phyloP scores from a whole-genome alignment of 2,113 vertebrate genomes.

The Vicugna pacos region DNA sequence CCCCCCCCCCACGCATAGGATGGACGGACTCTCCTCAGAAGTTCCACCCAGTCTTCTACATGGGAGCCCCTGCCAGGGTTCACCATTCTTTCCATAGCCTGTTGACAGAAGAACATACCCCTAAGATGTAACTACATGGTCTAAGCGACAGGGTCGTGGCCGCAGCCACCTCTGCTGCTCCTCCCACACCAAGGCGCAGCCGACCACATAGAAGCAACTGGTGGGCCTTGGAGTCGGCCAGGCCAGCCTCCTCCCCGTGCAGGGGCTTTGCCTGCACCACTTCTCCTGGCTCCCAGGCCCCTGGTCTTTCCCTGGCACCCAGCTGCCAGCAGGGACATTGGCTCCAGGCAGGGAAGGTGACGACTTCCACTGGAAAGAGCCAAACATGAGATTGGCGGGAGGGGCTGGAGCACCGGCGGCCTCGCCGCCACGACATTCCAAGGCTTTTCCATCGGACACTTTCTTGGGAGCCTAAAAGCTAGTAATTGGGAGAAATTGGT shows the following conservation, averaged over 20 bases:
- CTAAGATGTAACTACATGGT: background rate
- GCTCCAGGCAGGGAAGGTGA: background rate
- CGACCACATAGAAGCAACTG: accelerated
- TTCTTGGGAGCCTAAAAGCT: background rate
- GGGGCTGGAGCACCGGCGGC: background rate
- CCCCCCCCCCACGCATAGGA: background rate
- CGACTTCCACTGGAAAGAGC: background rate
- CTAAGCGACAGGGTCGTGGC: background rate
- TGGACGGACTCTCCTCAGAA: background rate
- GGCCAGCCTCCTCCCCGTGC: background rate
- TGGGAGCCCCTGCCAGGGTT: background rate
- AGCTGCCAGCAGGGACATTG: background rate
- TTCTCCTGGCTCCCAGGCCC: background rate
- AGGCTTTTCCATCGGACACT: background rate
- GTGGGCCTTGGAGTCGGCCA: background rate
- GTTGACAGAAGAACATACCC: background rate
- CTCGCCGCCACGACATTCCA: accelerated
- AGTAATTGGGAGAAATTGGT: background rate
- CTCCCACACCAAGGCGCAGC: background rate
- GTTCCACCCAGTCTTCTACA: background rate
- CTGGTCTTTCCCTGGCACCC: background rate
- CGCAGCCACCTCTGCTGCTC: accelerated
- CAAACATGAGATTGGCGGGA: background rate
- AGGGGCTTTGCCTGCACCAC: too few species aligned
- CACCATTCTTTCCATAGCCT: background rate